Evolutionary conservation across 2,797 vertebrate species (phyloP), one percentile per base, ranked within the genome.

Genomic region (Ptychobarbus kaznakovi): DNA sequence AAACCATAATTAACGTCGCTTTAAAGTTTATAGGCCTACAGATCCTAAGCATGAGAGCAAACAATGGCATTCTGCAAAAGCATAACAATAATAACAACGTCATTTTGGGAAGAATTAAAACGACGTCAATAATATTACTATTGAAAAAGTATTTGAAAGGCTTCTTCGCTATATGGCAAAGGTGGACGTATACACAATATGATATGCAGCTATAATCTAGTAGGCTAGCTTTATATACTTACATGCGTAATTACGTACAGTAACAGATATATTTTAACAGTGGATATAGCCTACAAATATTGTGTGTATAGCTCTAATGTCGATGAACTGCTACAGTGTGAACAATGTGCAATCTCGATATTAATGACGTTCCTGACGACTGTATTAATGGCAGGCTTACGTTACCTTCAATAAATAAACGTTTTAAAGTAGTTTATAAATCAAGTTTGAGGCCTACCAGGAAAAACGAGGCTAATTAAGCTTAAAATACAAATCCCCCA

Each of bases 1-100:
- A 58, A 73, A 73, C 3, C 51, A 44, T 44, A 44, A 72, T 73
- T 81, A 56, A 81, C 20, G 49, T 81, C 66, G 28, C 38, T 70
- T 70, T 70, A 81, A 44, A 2, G n/a, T 58, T 83, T 73, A 42
- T 65, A 38, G 56, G 73, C 76, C 44, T 22, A 10, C 2, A 38
- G 84, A 86, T 89, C 81, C 89, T 88, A 89, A 70, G 40, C 32
- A 56, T 56, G 61, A 80, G 6, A 49, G 42, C 61, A 66, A 66
- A 9, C 9, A 9, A 90, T 83, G 86, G 16, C 82, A 75, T 79
- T 56, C 15, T 28, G 22, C 63, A 8, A n/a, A 61, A 78, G 42
- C 13, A 9, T 53, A 38, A 35, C 35, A 35, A 16, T 56, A 25
- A 25, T 22, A 40, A n/a, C 32, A 69, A 1, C 49, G 15, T 56